Evolutionary conservation across 2,888 invertebrate genomes (phyloP).

Genomic region (Apamea crenata): DNA sequence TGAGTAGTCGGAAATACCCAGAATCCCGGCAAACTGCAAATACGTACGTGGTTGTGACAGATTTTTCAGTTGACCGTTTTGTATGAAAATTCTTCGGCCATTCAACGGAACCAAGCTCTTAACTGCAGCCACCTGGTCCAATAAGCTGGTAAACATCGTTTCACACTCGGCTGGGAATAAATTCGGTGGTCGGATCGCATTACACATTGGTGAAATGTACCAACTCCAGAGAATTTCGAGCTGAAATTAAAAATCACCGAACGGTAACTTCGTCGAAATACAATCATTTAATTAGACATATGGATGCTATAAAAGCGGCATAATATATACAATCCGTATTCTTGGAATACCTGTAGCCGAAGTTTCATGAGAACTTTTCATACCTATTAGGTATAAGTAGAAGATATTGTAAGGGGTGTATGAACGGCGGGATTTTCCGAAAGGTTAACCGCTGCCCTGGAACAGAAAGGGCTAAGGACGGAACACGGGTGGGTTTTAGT

Average conservation of each 20-base stretch:
- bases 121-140: slow-evolving; percentile 21
- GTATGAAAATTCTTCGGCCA: slow-evolving; percentile 40
- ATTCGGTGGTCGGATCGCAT: slow-evolving; percentile 25
- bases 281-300: slow-evolving; percentile 5
- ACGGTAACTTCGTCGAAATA: slow-evolving; percentile 9
- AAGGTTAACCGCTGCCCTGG: too few relatives aligned
- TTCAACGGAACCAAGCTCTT: slow-evolving; percentile 34
- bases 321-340: slow-evolving; percentile 8
- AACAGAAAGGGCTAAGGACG: too few relatives aligned
- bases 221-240: background rate
- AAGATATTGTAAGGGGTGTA: background rate
- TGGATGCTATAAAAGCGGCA: slow-evolving; percentile 12
- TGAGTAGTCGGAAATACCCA: background rate
- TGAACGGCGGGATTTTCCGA: background rate
- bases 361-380: background rate
- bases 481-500: too few relatives aligned
- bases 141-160: slow-evolving; percentile 45
- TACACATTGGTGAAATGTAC: background rate
- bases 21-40: slow-evolving; percentile 21
- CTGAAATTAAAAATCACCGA: slow-evolving; percentile 5
- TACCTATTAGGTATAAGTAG: background rate
- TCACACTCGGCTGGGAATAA: slow-evolving; percentile 49
- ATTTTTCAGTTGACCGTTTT: slow-evolving; percentile 33
- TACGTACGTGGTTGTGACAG: slow-evolving; percentile 34
- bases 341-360: background rate